These are phyloP conservation scores for Calliphora vicina DNA, from an alignment of 1,140 invertebrate species.

Conservation along the genomic window DNA sequence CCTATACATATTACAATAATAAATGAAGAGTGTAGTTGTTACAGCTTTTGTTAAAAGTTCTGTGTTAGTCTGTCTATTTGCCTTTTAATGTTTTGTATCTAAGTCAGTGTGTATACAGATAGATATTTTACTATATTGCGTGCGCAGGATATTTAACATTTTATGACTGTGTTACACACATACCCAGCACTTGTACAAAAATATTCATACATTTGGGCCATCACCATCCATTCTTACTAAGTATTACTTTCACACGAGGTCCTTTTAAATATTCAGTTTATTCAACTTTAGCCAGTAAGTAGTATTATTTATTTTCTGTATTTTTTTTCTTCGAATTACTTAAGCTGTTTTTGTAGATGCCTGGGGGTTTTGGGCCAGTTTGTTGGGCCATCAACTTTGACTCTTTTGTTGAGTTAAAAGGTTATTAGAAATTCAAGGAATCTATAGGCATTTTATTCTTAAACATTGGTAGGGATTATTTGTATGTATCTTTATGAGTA, in stretches of 20 bases:
- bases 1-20: not conserved
- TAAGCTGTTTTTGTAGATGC: too few relatives aligned
- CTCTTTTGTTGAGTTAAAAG: too few relatives aligned
- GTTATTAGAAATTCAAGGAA: too few relatives aligned
- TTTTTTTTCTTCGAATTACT: too few relatives aligned
- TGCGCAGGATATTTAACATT: constrained; percentile 23
- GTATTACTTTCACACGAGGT: not conserved
- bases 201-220: not conserved
- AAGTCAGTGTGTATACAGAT: too few relatives aligned
- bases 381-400: too few relatives aligned
- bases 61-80: not conserved
- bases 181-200: not conserved
- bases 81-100: not conserved
- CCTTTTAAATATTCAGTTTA: not conserved
- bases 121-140: constrained; percentile 14
- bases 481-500: too few relatives aligned
- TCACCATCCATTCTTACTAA: too few relatives aligned
- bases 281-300: not conserved
- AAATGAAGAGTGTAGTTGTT: not conserved
- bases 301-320: not conserved
- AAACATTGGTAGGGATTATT: too few relatives aligned
- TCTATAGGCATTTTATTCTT: too few relatives aligned
- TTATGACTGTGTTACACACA: not conserved
- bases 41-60: not conserved
- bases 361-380: too few relatives aligned